Conservation (phyloP, 2,113 vertebrate species). For the Periophthalmus modestus region DNA sequence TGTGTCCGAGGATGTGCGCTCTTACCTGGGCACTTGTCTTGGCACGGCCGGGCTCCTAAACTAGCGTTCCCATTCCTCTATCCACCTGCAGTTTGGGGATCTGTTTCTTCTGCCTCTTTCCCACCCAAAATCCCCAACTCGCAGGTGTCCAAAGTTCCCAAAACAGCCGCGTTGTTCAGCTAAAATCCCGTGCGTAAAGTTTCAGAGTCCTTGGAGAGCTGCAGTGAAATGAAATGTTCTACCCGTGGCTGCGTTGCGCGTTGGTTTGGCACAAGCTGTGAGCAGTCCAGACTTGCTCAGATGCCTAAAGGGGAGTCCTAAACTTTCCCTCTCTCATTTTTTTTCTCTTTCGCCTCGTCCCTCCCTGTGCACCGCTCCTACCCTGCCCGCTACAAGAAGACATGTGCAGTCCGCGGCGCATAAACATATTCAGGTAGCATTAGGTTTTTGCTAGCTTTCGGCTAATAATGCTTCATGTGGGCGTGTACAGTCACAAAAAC, state of each 20-base stretch:
- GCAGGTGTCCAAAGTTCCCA: conserved; percentile 11
- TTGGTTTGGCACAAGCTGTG: conserved; percentile 39
- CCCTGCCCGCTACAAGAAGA: neutral
- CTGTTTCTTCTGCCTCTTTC: conserved; percentile 14
- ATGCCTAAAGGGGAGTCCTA: conserved; percentile 69
- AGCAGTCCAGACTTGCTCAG: conserved; percentile 75
- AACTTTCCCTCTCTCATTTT: conserved; percentile 32
- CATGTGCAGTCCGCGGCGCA: neutral
- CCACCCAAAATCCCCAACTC: neutral
- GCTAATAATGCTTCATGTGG: neutral
- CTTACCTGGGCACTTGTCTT: conserved; percentile 49
- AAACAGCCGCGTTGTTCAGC: neutral
- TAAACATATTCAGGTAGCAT: neutral
- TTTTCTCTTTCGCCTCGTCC: conserved; percentile 31
- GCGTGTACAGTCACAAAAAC: neutral
- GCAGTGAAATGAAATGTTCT: conserved; percentile 15
- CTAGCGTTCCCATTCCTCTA: conserved; percentile 28
- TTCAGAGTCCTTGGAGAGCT: conserved; percentile 50
- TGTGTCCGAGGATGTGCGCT: neutral
- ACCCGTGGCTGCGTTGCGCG: conserved; percentile 26
- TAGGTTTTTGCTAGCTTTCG: neutral
- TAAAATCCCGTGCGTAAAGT: neutral
- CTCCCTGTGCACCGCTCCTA: conserved; percentile 40
- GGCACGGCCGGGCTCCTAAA: neutral
- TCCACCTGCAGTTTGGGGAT: conserved; percentile 68